Evolutionary conservation across 2,113 vertebrate species (phyloP).

Genomic region (rabbit (Oryctolagus cuniculus)): DNA sequence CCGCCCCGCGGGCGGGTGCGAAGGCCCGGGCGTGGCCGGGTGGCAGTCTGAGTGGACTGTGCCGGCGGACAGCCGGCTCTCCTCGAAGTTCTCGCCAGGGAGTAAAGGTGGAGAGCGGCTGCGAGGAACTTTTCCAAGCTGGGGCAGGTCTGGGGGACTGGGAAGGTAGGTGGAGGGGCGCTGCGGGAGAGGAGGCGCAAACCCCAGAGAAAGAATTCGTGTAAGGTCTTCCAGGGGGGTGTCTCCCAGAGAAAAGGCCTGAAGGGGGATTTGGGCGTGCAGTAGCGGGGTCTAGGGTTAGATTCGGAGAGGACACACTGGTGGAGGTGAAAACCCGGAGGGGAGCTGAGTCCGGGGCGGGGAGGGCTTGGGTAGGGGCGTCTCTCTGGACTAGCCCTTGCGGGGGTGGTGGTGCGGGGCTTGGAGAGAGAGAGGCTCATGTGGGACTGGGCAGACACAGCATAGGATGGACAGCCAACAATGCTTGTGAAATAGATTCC

Average conservation of each 20-base stretch:
- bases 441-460: slow-evolving; percentile 53
- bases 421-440: slow-evolving; percentile 21
- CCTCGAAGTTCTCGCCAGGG: slow-evolving; percentile 10
- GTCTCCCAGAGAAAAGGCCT: not conserved
- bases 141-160: not conserved
- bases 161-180: not conserved
- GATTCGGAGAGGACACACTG: slow-evolving; percentile 30
- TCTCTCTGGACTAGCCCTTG: not conserved
- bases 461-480: slow-evolving; percentile 40
- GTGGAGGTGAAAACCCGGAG: slow-evolving; percentile 12
- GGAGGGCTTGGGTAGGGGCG: not conserved
- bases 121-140: slow-evolving; percentile 49
- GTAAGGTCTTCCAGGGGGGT: not conserved
- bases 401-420: not conserved
- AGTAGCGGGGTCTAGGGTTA: slow-evolving; percentile 63
- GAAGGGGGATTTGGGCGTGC: not conserved
- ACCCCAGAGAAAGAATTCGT: not conserved
- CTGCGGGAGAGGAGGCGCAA: not conserved
- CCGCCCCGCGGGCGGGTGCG: not conserved
- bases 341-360: not conserved
- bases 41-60: accelerated
- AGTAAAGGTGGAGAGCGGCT: not conserved
- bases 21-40: not conserved
- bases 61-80: not conserved
- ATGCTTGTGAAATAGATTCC: slow-evolving; percentile 69